Evolutionary conservation across 2,888 invertebrate genomes (phyloP).

Genomic region (Onchidella celtica): DNA sequence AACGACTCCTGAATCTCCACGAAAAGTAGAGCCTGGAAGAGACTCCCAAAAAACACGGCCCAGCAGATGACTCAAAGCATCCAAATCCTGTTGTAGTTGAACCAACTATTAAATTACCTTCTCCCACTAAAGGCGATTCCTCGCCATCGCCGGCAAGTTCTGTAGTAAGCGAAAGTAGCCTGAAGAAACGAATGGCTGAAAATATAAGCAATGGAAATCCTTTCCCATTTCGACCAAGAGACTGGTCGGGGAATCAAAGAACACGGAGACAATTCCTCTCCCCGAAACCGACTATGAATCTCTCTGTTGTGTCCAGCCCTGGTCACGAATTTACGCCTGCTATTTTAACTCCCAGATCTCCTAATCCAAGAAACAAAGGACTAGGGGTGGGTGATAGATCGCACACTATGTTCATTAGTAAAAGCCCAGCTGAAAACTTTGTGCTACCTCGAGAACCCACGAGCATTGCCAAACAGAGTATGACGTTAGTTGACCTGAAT

Average conservation of each 20-base stretch:
- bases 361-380: not conserved
- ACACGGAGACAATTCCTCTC: not conserved
- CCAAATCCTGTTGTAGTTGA: too few species aligned
- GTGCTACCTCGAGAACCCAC: constrained; percentile 5
- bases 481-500: constrained; percentile 21
- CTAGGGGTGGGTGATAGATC: not conserved
- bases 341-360: not conserved
- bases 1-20: too few species aligned
- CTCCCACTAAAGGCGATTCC: too few species aligned
- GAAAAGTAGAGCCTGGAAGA: too few species aligned
- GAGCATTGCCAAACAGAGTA: not conserved
- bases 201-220: not conserved
- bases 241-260: constrained; percentile 9
- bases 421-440: constrained; percentile 5
- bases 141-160: not conserved
- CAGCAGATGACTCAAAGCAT: too few species aligned
- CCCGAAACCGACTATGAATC: not conserved
- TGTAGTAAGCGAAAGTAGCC: constrained; percentile 15
- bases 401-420: constrained; percentile 27
- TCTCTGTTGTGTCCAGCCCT: not conserved
- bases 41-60: too few species aligned
- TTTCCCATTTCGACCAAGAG: not conserved
- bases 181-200: constrained; percentile 26
- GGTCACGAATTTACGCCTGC: not conserved
- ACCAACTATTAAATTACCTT: too few species aligned